phyloP scores from a whole-genome alignment of 2,888 invertebrate genomes.

The Clunio marinus region DNA sequence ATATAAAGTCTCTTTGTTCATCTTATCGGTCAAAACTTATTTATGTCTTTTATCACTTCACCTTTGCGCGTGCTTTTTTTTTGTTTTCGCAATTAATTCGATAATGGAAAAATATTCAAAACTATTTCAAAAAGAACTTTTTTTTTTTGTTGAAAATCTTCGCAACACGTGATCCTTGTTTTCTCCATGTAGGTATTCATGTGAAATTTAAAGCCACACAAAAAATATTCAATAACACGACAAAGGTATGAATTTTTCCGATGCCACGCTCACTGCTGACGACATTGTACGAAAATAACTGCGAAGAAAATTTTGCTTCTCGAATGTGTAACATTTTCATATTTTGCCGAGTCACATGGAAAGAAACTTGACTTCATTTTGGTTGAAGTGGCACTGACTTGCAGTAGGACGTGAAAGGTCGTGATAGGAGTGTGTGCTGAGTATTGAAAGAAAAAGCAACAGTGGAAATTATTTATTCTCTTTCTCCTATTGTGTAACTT shows the following conservation, averaged over 20 bases:
- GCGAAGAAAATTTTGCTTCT: neutral
- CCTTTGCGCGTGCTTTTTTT: no score
- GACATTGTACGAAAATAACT: slow-evolving; percentile 23
- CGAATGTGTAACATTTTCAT: neutral
- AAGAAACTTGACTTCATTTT: slow-evolving; percentile 25
- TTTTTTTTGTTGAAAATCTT: no score
- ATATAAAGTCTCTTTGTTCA: no score
- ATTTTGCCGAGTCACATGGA: slow-evolving; percentile 24
- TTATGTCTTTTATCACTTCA: no score
- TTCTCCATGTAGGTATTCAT: neutral
- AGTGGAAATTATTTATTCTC: no score
- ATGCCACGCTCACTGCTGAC: slow-evolving; percentile 15
- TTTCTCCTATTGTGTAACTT: no score
- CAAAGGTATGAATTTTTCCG: neutral
- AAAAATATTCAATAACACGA: neutral
- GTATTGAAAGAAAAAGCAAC: no score
- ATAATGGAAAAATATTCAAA: no score
- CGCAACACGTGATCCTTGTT: slow-evolving; percentile 18
- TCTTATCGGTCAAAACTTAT: no score
- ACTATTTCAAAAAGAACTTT: no score
- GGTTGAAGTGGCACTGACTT: no score
- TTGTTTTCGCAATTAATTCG: no score
- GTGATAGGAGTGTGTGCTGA: neutral
- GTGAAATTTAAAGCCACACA: slow-evolving; percentile 4
- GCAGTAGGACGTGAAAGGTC: neutral